Conservation (phyloP, 2,888 invertebrate species). For the Polydrusus pterygomalis region DNA sequence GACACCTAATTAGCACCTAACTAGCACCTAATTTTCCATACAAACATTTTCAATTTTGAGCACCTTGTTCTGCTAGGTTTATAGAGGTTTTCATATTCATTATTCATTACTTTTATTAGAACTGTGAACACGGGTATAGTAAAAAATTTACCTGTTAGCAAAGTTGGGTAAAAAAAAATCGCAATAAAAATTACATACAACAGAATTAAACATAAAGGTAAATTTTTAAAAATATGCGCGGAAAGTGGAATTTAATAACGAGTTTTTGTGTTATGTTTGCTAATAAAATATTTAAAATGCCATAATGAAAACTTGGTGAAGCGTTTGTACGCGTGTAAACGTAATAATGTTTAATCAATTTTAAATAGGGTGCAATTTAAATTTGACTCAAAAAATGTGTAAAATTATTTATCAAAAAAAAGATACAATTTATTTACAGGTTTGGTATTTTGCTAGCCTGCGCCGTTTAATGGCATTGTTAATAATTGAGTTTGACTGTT, state of each 20-base stretch:
- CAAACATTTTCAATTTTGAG: too few relatives aligned
- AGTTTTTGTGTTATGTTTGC: constrained; percentile 37
- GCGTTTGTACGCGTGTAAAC: constrained; percentile 44
- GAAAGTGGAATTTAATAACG: constrained; percentile 19
- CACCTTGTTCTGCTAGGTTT: too few relatives aligned
- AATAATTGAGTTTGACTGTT: neutral
- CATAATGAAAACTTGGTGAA: constrained; percentile 50
- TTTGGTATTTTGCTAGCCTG: neutral
- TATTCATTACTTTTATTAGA: too few relatives aligned
- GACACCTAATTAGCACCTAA: too few relatives aligned
- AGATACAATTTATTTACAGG: neutral
- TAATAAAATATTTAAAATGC: constrained; percentile 51
- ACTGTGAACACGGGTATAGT: too few relatives aligned
- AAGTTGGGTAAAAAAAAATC: neutral
- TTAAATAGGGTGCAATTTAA: constrained; percentile 37
- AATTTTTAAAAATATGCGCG: constrained; percentile 5
- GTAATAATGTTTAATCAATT: constrained; percentile 54
- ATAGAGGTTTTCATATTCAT: too few relatives aligned
- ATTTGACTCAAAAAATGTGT: constrained; percentile 12
- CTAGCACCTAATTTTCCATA: too few relatives aligned
- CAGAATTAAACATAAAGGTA: neutral
- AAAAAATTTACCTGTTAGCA: too few relatives aligned
- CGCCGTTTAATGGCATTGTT: neutral
- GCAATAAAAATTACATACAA: neutral
- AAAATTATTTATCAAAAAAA: constrained; percentile 14